Base-by-base conservation (phyloP, 2,113 vertebrate genomes). In the Aegypius monachus region DNA sequence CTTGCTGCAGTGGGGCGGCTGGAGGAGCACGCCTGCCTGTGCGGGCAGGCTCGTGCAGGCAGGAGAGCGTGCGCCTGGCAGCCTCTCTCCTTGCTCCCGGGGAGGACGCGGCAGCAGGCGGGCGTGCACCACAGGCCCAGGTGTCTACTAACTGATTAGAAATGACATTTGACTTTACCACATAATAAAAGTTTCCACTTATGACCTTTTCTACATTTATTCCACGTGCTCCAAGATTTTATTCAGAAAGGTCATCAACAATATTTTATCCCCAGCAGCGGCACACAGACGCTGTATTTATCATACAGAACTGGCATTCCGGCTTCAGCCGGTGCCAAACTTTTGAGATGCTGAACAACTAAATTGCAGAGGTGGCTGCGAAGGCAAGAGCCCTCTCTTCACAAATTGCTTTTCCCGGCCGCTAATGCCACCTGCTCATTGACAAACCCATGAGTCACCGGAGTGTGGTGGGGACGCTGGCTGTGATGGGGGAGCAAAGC, bases 131-230 rank as follows among this genome's bases (percentile, higher is more conserved):
- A 9, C 62, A 31, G 53, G 81, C 81, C 80, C 91, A 81, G 93
- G 84, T 88, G 88, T 82, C 91, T 71, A 7, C 50, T 5, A 38
- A 81, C 97, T 98, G 98, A 98, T 98, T 98, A 98, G 98, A 96
- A 92, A 90, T 96, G 97, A 98, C 98, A 98, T 96, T 97, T 74
- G 93, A 87, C 84, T 95, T 90, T 68, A 74, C 55, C 93, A 86
- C 81, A 84, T 55, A 77, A 91, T 63, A 95, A 81, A 96, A 88
- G 86, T 74, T 92, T 90, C 95, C 81, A 95, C 94, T 93, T 94
- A 92, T 98, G 98, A 98, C 98, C 98, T 99, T 98, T 93, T 98
- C 97, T 98, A 97, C 96, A 98, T 98, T 98, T 98, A 97, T 97
- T 98, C 97, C 96, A 97, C 95, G 48, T 95, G 91, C 97, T 97